These are phyloP conservation scores for Epicampocera succincta DNA, from an alignment of 2,888 invertebrate genomes.

Conservation along the genomic window DNA sequence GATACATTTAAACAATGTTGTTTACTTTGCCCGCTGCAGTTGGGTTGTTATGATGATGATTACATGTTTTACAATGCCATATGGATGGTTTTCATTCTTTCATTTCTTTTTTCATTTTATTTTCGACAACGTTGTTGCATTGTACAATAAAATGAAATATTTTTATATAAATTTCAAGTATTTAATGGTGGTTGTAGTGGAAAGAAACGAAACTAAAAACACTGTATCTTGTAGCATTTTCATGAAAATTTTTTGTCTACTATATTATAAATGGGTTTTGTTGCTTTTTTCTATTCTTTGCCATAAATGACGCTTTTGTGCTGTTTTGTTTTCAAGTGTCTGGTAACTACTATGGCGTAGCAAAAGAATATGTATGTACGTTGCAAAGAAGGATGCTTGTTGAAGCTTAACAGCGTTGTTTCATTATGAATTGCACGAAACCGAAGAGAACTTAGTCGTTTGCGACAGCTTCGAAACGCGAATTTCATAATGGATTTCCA, in stretches of 20 bases:
- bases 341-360: conserved; percentile 26
- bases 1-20: conserved; percentile 18
- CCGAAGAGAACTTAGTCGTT: conserved; percentile 6
- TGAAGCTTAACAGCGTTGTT: conserved; percentile 57
- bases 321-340: conserved; percentile 49
- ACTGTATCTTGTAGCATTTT: conserved; percentile 58
- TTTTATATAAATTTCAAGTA: conserved; percentile 58
- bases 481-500: conserved; percentile 25
- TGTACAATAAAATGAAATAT: conserved; percentile 37
- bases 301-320: conserved; percentile 53
- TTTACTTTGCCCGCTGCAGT: conserved; percentile 32
- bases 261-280: conserved; percentile 5
- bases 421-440: conserved; percentile 42
- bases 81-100: conserved; percentile 36
- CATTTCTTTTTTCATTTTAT: not conserved
- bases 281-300: not conserved
- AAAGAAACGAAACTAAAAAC: conserved; percentile 7
- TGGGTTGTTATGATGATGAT: conserved; percentile 58
- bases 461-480: conserved; percentile 31
- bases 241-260: conserved; percentile 35
- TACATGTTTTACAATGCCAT: conserved; percentile 57
- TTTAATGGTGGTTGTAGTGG: conserved; percentile 39
- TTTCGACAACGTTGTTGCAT: conserved; percentile 8
- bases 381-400: conserved; percentile 59
- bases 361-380: conserved; percentile 31